A percentile compares a stretch with the other conserved stretches of the same genome.
phyloP scores from a whole-genome alignment of 2,888 invertebrate species.

The Nomada ruficornis region DNA sequence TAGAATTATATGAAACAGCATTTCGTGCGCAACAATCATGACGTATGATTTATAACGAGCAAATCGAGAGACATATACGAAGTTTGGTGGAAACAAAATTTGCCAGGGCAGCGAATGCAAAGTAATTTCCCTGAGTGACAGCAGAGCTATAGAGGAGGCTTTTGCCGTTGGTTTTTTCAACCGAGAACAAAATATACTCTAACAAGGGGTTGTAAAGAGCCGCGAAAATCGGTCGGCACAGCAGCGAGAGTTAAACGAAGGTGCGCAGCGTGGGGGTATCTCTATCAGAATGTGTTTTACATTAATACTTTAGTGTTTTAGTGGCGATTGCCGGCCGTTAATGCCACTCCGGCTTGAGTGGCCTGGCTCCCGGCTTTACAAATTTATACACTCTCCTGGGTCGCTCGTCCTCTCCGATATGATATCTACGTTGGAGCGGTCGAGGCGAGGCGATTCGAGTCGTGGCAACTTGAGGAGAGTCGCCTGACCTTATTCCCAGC shows the following conservation, averaged over 20 bases:
- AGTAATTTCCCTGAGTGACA: too few relatives aligned
- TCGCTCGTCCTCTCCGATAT: conserved; percentile 78
- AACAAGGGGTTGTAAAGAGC: neutral
- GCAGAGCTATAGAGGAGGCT: too few relatives aligned
- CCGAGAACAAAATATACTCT: neutral
- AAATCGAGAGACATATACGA: too few relatives aligned
- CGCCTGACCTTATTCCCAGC: conserved; percentile 72
- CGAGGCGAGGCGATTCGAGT: conserved; percentile 39
- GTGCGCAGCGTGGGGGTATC: conserved; percentile 76
- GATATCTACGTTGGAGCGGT: conserved; percentile 75
- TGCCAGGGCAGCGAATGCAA: too few relatives aligned
- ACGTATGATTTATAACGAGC: too few relatives aligned
- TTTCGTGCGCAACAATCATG: too few relatives aligned
- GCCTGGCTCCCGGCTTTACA: conserved; percentile 81
- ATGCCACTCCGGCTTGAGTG: conserved; percentile 81
- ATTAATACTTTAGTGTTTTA: conserved; percentile 84
- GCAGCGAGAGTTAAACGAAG: conserved; percentile 31
- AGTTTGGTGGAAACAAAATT: too few relatives aligned
- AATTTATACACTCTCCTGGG: conserved; percentile 81
- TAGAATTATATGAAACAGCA: too few relatives aligned
- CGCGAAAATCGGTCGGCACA: conserved; percentile 53
- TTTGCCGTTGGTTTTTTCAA: too few relatives aligned
- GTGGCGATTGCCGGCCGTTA: conserved; percentile 83
- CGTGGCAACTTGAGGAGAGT: conserved; percentile 36
- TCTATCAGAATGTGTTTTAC: conserved; percentile 84